Evolutionary conservation across 1,140 invertebrate species (phyloP).

Genomic region (Drosophila novamexicana): DNA sequence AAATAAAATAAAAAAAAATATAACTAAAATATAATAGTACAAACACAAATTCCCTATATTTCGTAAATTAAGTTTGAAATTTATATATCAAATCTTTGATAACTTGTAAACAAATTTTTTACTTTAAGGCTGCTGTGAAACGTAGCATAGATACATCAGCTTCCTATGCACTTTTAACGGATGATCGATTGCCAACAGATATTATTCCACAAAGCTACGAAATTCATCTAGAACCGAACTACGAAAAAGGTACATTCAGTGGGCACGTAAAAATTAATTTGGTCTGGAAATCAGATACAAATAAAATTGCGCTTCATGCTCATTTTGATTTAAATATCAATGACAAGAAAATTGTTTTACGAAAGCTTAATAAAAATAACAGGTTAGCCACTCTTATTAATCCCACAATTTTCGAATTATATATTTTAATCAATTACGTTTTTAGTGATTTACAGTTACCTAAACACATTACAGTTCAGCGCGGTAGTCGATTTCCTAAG

Average conservation of each 20-base stretch:
- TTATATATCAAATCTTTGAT: no score
- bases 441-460: conserved; percentile 16
- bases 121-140: conserved; percentile 31
- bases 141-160: conserved; percentile 88
- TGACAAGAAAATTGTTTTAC: conserved; percentile 77
- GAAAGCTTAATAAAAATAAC: conserved; percentile 51
- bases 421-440: not conserved
- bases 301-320: conserved; percentile 87
- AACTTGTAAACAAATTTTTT: not conserved
- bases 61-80: no score
- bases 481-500: conserved; percentile 84
- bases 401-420: not conserved
- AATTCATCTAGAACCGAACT: conserved; percentile 87
- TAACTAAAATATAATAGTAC: no score
- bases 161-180: conserved; percentile 86
- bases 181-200: conserved; percentile 86
- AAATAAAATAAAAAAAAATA: no score
- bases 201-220: conserved; percentile 87
- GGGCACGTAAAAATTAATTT: conserved; percentile 88
- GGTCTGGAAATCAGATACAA: conserved; percentile 86
- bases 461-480: conserved; percentile 39
- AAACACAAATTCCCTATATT: no score
- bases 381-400: conserved; percentile 56
- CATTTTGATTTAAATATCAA: conserved; percentile 86
- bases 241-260: conserved; percentile 86